Base-by-base conservation (phyloP, 2,888 invertebrate genomes). In the Dorcus hopei region DNA sequence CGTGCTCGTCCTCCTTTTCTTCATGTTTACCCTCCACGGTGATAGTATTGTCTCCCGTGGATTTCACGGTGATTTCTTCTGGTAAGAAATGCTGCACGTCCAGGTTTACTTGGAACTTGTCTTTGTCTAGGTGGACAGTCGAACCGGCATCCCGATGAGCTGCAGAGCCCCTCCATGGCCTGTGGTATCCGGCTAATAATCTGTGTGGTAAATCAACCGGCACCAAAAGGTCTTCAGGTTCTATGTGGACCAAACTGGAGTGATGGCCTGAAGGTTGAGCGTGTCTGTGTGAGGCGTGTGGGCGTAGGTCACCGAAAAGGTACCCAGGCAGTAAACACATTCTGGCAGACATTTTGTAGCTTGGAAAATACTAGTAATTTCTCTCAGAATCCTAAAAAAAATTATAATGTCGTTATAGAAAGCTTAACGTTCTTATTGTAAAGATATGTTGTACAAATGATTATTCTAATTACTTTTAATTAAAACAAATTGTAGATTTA, bases 11-110 rank as follows among this genome's bases (percentile, higher is more conserved):
- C 45, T 84, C 83, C 66, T 87, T 87, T 62, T 91, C 86, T 68
- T 90, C 89, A 71, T 89, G 91, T 72, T 87, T 90, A 0, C 88
- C 91, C 74, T 91, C 89, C n/a, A 90, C 82, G 52, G 86, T 82
- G 23, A 92, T 83, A 57, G 81, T 82, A 61, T 87, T 72, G 51
- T 76, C 57, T 3, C 63, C 85, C 8, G 89, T 89, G 0, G 87
- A 81, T 75, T 90, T 91, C 26, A 92, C 91, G 8, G 83, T 82
- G 38, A 93, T 85, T 75, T 92, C 91, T 7, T 86, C 84, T 0
- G 91, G 91, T 9, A 82, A 79, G 70, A 91, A 92, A 67, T 90
- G 88, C 70, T 87, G 85, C 0, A 91, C 89, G 71, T 91, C 90
- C 67, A 91, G 77, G 68, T 83, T 85, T 9, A 88, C 86, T 71